phyloP scores from a whole-genome alignment of 2,797 vertebrate species.

The Danio albolineatus region DNA sequence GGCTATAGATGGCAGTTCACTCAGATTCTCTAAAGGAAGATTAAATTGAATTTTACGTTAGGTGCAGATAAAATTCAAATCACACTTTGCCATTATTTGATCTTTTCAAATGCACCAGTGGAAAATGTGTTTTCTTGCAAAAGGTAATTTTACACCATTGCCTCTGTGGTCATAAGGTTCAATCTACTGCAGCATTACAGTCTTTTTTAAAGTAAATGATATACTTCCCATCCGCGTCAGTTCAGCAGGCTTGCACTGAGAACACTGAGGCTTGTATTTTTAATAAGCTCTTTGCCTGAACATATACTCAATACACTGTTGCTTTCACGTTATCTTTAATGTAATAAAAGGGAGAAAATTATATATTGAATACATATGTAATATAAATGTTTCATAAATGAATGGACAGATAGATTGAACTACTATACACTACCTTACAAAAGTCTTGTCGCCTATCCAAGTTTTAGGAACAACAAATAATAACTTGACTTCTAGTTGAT shows the following conservation, averaged over 20 bases:
- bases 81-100: conserved; percentile 44
- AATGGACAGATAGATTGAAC: too few relatives aligned
- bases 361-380: too few relatives aligned
- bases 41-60: conserved; percentile 51
- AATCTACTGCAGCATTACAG: conserved; percentile 2
- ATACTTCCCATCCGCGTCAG: conserved; percentile 4
- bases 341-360: too few relatives aligned
- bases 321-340: not conserved
- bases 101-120: conserved; percentile 43
- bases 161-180: conserved; percentile 12
- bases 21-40: conserved; percentile 41
- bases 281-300: not conserved
- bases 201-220: conserved; percentile 21
- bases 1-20: conserved; percentile 17
- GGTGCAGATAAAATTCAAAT: conserved; percentile 45
- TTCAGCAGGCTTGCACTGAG: conserved; percentile 3
- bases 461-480: too few relatives aligned
- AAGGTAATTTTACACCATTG: conserved; percentile 22
- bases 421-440: too few relatives aligned
- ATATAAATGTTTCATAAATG: too few relatives aligned
- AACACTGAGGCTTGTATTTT: not conserved
- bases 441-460: too few relatives aligned
- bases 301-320: not conserved
- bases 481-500: too few relatives aligned
- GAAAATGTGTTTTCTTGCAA: conserved; percentile 46